A percentile compares a stretch with the other conserved stretches of the same genome.
Evolutionary conservation across 1,140 invertebrate genomes (phyloP).

Genomic region (Kradibia gibbosae): DNA sequence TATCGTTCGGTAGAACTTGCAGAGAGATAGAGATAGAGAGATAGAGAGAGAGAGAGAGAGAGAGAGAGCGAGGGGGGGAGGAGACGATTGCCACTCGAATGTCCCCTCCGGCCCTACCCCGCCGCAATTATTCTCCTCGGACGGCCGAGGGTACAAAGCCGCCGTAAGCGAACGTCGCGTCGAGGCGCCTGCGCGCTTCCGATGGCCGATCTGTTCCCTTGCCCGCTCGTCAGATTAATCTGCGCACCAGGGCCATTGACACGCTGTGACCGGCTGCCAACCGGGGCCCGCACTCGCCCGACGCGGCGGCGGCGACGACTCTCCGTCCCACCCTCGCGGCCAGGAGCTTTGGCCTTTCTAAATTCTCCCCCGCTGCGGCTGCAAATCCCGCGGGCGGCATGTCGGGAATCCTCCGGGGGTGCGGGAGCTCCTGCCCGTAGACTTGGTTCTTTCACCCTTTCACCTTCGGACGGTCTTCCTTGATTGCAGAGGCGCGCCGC

Average conservation of each 20-base stretch:
- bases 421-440: no score
- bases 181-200: background rate
- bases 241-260: constrained; percentile 42
- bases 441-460: no score
- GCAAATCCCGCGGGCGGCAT: no score
- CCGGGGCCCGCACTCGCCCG: background rate
- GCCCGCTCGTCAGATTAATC: constrained; percentile 48
- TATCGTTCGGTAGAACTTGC: no score
- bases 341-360: no score
- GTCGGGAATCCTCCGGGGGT: no score
- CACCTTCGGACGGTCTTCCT: background rate
- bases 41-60: no score
- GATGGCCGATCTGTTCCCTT: constrained; percentile 17
- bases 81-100: constrained; percentile 21
- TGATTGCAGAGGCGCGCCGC: no score
- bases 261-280: background rate
- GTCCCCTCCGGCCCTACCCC: background rate
- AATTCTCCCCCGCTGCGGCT: no score
- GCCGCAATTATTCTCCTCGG: constrained; percentile 35
- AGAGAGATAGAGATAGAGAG: no score
- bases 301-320: no score
- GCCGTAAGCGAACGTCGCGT: background rate
- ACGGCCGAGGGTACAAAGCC: background rate
- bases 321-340: no score
- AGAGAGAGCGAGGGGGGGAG: background rate